Percentiles rank a stretch among this genome's conserved stretches.
Conservation (phyloP, 1,140 invertebrate genomes). For the Drosophila oshimai region DNA sequence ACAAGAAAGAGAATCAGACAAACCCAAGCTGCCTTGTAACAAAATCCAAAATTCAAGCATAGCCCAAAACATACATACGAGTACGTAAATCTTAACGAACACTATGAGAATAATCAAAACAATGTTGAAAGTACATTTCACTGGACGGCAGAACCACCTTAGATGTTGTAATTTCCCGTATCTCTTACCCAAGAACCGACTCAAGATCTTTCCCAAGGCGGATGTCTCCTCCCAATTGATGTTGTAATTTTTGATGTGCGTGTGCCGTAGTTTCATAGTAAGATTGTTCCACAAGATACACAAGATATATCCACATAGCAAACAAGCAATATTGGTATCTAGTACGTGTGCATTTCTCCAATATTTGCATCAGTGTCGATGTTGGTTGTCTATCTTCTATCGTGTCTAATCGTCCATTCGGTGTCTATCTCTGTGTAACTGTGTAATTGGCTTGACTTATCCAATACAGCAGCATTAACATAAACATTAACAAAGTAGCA, state of each 20-base stretch:
- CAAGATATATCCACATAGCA: constrained; percentile 13
- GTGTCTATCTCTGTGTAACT: constrained; percentile 50
- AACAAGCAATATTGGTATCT: constrained; percentile 42
- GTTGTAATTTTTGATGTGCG: constrained; percentile 38
- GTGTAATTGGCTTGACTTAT: constrained; percentile 25
- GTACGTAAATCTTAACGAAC: constrained; percentile 33
- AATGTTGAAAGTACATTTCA: constrained; percentile 73
- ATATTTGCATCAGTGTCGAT: constrained; percentile 18
- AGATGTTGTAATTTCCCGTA: constrained; percentile 82
- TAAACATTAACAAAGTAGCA: constrained; percentile 4
- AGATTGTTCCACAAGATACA: constrained; percentile 14
- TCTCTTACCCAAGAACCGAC: constrained; percentile 33
- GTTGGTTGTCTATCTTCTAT: constrained; percentile 54
- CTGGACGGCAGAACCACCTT: constrained; percentile 82
- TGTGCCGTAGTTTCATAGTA: constrained; percentile 41
- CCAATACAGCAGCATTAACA: constrained; percentile 18
- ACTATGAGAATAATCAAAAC: constrained; percentile 44
- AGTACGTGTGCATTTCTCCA: constrained; percentile 37
- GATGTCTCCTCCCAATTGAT: constrained; percentile 26
- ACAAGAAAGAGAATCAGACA: constrained; percentile 21
- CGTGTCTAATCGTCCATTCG: constrained; percentile 23
- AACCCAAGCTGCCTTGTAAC: constrained; percentile 72
- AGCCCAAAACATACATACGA: constrained; percentile 43
- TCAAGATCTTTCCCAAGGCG: not conserved
- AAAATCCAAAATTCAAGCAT: constrained; percentile 70